These are phyloP conservation scores for Nyctereutes procyonoides DNA, from an alignment of 2,113 vertebrate genomes.

Conservation along the genomic window DNA sequence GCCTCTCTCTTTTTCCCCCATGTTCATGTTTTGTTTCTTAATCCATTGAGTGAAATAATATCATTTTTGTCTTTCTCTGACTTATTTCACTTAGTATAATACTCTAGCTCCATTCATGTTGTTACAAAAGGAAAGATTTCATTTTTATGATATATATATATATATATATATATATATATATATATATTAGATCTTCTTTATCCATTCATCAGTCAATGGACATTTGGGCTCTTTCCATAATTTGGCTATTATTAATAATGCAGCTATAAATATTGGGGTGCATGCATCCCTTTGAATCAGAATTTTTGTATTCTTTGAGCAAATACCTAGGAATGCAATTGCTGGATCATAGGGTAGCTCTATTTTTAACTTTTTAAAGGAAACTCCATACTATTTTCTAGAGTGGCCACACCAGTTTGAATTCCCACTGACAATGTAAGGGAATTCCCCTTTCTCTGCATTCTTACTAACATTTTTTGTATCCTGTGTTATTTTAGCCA, in stretches of 20 bases:
- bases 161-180: no score
- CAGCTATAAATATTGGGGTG: not conserved
- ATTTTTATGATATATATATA: not conserved
- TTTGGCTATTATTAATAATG: not conserved
- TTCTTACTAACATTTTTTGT: not conserved
- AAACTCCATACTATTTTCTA: not conserved
- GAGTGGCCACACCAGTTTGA: not conserved
- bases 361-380: not conserved
- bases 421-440: not conserved
- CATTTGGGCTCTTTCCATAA: not conserved
- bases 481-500: not conserved
- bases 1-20: not conserved
- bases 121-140: not conserved
- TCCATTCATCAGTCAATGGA: not conserved
- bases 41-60: not conserved
- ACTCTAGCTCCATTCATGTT: not conserved
- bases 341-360: not conserved
- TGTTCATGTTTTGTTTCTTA: not conserved
- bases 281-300: not conserved
- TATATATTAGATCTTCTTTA: not conserved
- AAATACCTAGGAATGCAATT: not conserved
- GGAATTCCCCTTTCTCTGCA: not conserved
- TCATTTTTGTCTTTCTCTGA: not conserved
- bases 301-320: not conserved
- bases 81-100: not conserved